Evolutionary conservation across 2,888 invertebrate species (phyloP).

Genomic region (Macrosoma leucophasiata): DNA sequence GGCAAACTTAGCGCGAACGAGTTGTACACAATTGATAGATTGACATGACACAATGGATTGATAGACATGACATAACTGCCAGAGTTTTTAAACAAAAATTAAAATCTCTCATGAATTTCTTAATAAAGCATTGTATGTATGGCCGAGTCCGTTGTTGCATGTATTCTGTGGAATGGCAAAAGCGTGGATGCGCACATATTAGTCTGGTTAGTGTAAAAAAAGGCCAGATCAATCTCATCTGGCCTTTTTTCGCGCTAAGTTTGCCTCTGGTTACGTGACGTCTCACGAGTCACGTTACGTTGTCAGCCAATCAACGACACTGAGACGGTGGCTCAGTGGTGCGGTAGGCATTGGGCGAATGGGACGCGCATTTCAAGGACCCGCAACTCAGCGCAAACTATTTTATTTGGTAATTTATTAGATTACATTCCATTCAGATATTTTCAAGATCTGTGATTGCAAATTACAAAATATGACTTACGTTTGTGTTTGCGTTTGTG

Average conservation of each 20-base stretch:
- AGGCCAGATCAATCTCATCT: too few species aligned
- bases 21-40: slow-evolving; percentile 25
- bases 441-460: too few species aligned
- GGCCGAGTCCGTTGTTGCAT: slow-evolving; percentile 22
- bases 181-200: slow-evolving; percentile 18
- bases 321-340: too few species aligned
- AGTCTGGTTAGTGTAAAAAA: slow-evolving; percentile 30
- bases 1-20: slow-evolving; percentile 14
- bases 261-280: slow-evolving; percentile 24
- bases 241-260: slow-evolving; percentile 9
- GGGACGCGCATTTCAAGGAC: too few species aligned
- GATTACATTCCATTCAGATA: too few species aligned
- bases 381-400: too few species aligned
- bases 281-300: too few species aligned
- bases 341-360: too few species aligned
- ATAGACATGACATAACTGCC: slow-evolving; percentile 33
- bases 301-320: too few species aligned
- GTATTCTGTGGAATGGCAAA: slow-evolving; percentile 23
- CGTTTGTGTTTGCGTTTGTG: slow-evolving; percentile 22
- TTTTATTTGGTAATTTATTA: too few species aligned
- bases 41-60: slow-evolving; percentile 28
- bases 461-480: slow-evolving; percentile 18
- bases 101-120: slow-evolving; percentile 22
- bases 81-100: slow-evolving; percentile 24
- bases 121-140: slow-evolving; percentile 23